Evolutionary conservation across 2,113 vertebrate species (phyloP).

Genomic region (Entelurus aequoreus): DNA sequence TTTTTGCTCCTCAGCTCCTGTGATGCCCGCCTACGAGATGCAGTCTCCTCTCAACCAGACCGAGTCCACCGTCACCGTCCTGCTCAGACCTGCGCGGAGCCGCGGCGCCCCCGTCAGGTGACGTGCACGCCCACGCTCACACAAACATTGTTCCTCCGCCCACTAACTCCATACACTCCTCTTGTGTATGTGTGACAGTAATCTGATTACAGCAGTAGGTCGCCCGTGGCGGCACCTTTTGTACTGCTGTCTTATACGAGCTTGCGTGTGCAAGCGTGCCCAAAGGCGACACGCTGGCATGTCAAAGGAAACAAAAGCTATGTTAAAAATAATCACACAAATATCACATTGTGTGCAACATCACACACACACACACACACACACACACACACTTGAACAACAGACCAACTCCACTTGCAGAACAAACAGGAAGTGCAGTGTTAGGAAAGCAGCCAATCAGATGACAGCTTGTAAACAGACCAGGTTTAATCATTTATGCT

Average conservation of each 20-base stretch:
- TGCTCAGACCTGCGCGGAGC: slow-evolving; percentile 92
- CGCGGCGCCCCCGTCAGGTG: slow-evolving; percentile 97
- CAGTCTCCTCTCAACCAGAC: slow-evolving; percentile 95
- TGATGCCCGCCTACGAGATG: slow-evolving; percentile 92
- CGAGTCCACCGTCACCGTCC: slow-evolving; percentile 88
- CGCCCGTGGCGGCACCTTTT: not conserved
- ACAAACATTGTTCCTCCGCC: not conserved
- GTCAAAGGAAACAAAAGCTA: not conserved
- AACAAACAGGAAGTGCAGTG: not conserved
- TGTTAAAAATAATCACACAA: not conserved
- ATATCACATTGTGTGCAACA: too few species aligned
- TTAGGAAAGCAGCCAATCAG: not conserved
- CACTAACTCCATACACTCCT: not conserved
- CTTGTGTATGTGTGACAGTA: not conserved
- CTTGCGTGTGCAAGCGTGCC: not conserved
- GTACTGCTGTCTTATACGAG: not conserved
- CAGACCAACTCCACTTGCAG: too few species aligned
- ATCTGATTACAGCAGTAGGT: not conserved
- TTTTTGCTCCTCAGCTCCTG: slow-evolving; percentile 75
- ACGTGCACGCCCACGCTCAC: not conserved
- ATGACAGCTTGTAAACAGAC: not conserved
- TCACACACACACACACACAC: too few species aligned
- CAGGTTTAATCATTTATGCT: not conserved
- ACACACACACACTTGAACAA: not conserved
- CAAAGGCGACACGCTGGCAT: not conserved